Percentiles rank a stretch among this genome's conserved stretches.
These are phyloP conservation scores for Hybos culiciformis DNA, from an alignment of 2,888 invertebrate genomes.

Conservation along the genomic window DNA sequence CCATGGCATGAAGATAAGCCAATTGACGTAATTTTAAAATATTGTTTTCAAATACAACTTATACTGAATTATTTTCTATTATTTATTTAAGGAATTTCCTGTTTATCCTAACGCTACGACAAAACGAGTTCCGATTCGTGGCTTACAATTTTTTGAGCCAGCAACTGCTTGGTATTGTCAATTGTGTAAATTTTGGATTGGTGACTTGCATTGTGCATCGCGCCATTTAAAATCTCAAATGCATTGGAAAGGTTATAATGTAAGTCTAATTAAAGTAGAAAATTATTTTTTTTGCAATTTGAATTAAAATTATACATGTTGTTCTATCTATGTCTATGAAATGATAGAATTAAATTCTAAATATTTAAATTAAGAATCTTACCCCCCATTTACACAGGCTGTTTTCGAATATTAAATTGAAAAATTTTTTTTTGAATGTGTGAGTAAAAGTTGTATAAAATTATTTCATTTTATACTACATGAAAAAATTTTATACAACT, in stretches of 20 bases:
- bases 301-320: too few species aligned
- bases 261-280: constrained; percentile 37
- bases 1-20: constrained; percentile 32
- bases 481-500: too few species aligned
- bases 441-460: too few species aligned
- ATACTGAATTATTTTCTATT: neutral
- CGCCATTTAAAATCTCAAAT: constrained; percentile 66
- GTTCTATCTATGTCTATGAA: too few species aligned
- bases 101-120: constrained; percentile 54
- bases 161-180: constrained; percentile 84
- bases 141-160: constrained; percentile 76
- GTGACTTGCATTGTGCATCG: constrained; percentile 76
- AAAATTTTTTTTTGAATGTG: too few species aligned
- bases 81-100: constrained; percentile 42
- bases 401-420: too few species aligned
- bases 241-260: constrained; percentile 69
- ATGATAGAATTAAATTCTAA: neutral
- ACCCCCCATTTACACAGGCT: too few species aligned
- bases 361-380: too few species aligned
- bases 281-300: too few species aligned
- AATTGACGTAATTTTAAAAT: constrained; percentile 25
- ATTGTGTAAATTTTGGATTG: constrained; percentile 75
- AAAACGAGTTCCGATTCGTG: constrained; percentile 71
- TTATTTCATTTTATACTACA: too few species aligned
- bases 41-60: neutral